Base-by-base conservation (phyloP, 2,797 vertebrate genomes). In the Ctenopoma multispine region DNA sequence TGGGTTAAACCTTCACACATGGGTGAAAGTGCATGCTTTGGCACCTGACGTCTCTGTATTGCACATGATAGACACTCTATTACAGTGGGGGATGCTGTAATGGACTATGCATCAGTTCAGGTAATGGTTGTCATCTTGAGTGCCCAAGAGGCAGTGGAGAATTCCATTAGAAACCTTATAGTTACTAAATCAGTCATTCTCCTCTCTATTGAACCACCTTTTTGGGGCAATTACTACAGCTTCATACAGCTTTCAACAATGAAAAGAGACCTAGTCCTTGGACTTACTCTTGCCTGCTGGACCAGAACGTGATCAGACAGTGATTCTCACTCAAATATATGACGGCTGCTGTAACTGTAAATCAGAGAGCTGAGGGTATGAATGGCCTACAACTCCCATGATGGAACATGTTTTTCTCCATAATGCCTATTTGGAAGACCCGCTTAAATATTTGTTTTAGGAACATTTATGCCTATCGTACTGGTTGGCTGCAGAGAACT, bases 11-110 rank as follows among this genome's bases (percentile, higher is more conserved):
- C 90, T 90, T 89, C 83, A 88, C 88, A 84, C 87, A 70, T 86
- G 86, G 84, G 80, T 88, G 86, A 90, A 83, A 77, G 85, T 82
- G 85, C 86, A 86, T 50, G 34, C 84, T 65, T 20, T 88, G 84
- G 86, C 87, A 86, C 90, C 94, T 95, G 96, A 96, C 95, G 90
- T 96, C 94, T 96, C 96, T 96, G 95, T 97, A 95, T 95, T 96
- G 96, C 94, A 95, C 91, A 21, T 96, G 96, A 96, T 96, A 95
- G 96, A 96, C 96, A 96, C 95, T 96, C 95, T 95, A 96, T 96
- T 96, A 96, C 93, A 94, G 94, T 79, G 86, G 91, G 92, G 92
- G 91, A 89, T 92, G 89, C 94, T 87, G 94, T 96, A 96, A 96
- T 96, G 93, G 95, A 95, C 96, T 95, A 94, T 95, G 95, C 96